phyloP scores from a whole-genome alignment of 2,888 invertebrate species.

The Labia minor region DNA sequence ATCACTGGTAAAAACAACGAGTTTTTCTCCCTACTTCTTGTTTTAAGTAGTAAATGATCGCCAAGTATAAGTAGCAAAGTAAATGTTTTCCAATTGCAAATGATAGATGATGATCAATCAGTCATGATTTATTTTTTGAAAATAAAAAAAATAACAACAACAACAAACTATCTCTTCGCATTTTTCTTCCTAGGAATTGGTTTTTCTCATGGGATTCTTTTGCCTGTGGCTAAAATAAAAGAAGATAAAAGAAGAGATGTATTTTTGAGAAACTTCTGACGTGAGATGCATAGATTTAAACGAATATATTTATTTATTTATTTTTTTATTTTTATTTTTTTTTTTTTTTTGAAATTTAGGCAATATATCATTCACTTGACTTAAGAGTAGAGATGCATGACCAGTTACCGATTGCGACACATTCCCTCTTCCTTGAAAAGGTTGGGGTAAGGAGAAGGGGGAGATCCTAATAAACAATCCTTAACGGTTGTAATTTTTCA shows the following conservation, averaged over 20 bases:
- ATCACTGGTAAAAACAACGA: neutral
- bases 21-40: neutral
- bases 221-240: neutral
- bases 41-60: too few species aligned
- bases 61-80: too few species aligned
- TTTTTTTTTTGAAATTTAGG: neutral
- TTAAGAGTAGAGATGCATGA: neutral
- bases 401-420: neutral
- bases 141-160: too few species aligned
- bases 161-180: too few species aligned
- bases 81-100: too few species aligned
- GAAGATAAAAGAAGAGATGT: neutral
- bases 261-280: neutral
- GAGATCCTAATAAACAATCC: neutral
- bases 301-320: neutral
- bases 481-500: too few species aligned
- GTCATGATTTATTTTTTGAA: too few species aligned
- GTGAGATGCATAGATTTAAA: conserved; percentile 5
- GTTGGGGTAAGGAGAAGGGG: neutral
- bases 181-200: too few species aligned
- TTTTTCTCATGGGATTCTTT: neutral
- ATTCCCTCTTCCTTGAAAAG: neutral
- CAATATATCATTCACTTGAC: neutral
- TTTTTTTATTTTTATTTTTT: too few species aligned
- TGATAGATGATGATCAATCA: too few species aligned